phyloP scores from a whole-genome alignment of 2,888 invertebrate species.

The Ectemnius lituratus region DNA sequence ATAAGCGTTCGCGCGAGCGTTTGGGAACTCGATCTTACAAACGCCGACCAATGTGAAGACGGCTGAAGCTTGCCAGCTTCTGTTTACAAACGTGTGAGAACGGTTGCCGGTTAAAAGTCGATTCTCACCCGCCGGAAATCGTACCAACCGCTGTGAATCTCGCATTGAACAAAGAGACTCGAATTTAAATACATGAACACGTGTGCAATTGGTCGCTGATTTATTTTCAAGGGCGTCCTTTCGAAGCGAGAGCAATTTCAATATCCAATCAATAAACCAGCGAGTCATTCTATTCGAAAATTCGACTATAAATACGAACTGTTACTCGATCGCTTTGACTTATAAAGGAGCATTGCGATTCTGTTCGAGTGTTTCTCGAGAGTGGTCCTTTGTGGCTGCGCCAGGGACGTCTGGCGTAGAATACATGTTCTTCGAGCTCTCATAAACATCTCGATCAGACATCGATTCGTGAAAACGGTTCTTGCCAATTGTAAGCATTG shows the following conservation, averaged over 20 bases:
- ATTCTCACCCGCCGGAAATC: too few relatives aligned
- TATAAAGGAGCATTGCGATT: neutral
- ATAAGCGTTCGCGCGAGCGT: neutral
- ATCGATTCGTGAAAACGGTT: constrained; percentile 33
- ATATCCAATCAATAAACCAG: neutral
- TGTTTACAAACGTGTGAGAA: constrained; percentile 40
- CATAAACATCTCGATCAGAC: constrained; percentile 27
- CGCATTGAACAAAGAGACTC: too few relatives aligned
- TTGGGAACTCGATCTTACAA: neutral
- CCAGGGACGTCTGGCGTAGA: neutral
- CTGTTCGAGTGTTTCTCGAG: neutral
- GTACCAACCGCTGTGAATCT: too few relatives aligned
- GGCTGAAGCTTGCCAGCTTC: constrained; percentile 44
- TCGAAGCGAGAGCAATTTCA: neutral
- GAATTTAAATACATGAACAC: too few relatives aligned
- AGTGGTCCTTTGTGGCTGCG: constrained; percentile 2
- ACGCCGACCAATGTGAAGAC: constrained; percentile 16
- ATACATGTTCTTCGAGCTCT: constrained; percentile 10
- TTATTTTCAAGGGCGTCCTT: constrained; percentile 4
- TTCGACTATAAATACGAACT: neutral
- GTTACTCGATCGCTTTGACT: neutral
- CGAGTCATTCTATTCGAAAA: neutral
- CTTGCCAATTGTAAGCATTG: constrained; percentile 27
- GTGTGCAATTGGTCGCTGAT: neutral
- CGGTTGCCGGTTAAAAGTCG: too few relatives aligned